Conservation (phyloP, 30 jellyfish, hydroid and myxozoan genomes). For the Hydractinia echinata region DNA sequence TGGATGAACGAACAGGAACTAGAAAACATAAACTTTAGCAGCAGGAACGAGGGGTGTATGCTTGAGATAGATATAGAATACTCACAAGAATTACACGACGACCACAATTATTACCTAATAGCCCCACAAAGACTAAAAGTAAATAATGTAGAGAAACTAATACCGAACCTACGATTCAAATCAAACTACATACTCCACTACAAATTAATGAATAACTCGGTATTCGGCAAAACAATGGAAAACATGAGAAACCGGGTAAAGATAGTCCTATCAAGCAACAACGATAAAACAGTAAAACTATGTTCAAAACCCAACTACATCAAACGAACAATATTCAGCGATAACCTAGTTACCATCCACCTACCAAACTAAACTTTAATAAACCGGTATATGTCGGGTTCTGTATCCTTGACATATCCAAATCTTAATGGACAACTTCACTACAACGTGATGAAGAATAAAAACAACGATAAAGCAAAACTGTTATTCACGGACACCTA, state of each 20-base stretch:
- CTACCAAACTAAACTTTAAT: background rate
- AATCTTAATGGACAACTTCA: slow-evolving; percentile 17
- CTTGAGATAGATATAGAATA: slow-evolving; percentile 53
- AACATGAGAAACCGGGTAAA: too few relatives aligned
- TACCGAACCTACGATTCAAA: slow-evolving; percentile 46
- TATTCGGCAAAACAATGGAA: too few relatives aligned
- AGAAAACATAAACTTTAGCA: background rate
- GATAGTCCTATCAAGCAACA: background rate
- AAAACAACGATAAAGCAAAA: background rate
- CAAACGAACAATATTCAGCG: too few relatives aligned
- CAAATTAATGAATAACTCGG: background rate
- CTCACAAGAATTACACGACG: slow-evolving; percentile 51
- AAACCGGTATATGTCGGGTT: slow-evolving; percentile 33
- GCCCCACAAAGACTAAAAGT: slow-evolving; percentile 42
- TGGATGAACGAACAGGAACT: slow-evolving; percentile 48
- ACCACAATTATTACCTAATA: slow-evolving; percentile 61
- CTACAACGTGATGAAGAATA: slow-evolving; percentile 17
- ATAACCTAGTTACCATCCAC: too few relatives aligned
- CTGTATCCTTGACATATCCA: slow-evolving; percentile 17
- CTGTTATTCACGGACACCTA: slow-evolving; percentile 51
- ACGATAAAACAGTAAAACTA: background rate
- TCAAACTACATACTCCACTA: slow-evolving; percentile 45
- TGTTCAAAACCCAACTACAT: too few relatives aligned
- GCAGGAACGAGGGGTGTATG: slow-evolving; percentile 28
- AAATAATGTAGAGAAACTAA: slow-evolving; percentile 27